A percentile compares a stretch with the other conserved stretches of the same genome.
phyloP scores from a whole-genome alignment of 2,797 vertebrate genomes.

The Erpetoichthys calabaricus region DNA sequence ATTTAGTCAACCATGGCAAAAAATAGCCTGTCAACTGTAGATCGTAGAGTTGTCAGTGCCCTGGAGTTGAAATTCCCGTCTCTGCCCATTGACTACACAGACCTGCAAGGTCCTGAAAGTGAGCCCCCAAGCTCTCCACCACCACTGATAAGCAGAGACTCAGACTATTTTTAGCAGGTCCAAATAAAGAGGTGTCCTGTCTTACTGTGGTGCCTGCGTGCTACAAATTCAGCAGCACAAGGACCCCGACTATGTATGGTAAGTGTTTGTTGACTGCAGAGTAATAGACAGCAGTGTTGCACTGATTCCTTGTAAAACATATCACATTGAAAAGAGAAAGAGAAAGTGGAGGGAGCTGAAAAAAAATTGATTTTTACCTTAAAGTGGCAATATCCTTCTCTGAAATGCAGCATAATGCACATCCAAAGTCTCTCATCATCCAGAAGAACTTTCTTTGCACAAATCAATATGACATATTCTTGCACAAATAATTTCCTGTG shows the following conservation, averaged over 20 bases:
- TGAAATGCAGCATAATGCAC: constrained; percentile 21
- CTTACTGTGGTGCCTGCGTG: constrained; percentile 22
- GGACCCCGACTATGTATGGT: constrained; percentile 48
- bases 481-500: no score
- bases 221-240: constrained; percentile 12
- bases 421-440: constrained; percentile 12
- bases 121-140: constrained; percentile 22
- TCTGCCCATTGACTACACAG: constrained; percentile 43
- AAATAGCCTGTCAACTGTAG: constrained; percentile 80
- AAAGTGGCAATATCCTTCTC: constrained; percentile 39
- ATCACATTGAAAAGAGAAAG: constrained; percentile 12
- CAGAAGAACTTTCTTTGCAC: constrained; percentile 8
- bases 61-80: constrained; percentile 37
- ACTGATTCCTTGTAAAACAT: constrained; percentile 5
- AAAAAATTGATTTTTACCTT: constrained; percentile 47
- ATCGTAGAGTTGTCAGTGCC: constrained; percentile 33
- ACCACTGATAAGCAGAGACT: constrained; percentile 10
- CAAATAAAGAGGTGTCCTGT: constrained; percentile 55
- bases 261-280: constrained; percentile 14
- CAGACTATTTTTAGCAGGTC: constrained; percentile 68
- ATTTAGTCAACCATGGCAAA: constrained; percentile 94
- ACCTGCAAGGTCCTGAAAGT: constrained; percentile 37
- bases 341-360: constrained; percentile 34
- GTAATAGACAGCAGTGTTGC: constrained; percentile 15
- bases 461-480: neutral